Evolutionary conservation across 2,797 vertebrate genomes (phyloP).

Genomic region (Chaenodraco wilsoni): DNA sequence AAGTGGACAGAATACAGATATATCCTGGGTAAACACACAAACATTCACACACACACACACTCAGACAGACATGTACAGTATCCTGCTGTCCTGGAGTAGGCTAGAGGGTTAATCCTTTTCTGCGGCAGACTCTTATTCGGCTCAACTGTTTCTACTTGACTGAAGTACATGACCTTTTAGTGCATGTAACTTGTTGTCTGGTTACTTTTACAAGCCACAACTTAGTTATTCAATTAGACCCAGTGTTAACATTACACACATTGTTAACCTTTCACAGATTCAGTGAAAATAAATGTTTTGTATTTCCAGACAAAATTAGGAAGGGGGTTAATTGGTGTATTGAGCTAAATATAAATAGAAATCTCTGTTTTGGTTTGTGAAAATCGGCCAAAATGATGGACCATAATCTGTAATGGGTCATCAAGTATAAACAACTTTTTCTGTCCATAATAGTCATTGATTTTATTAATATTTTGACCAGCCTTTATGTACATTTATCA

Average conservation of each 20-base stretch:
- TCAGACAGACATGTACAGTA: constrained; percentile 21
- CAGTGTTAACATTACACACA: constrained; percentile 24
- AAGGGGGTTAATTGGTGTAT: no score
- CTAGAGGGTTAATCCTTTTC: constrained; percentile 44
- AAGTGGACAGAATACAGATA: constrained; percentile 68
- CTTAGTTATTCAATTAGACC: constrained; percentile 39
- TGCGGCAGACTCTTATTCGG: constrained; percentile 13
- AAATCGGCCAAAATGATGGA: no score
- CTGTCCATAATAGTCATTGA: no score
- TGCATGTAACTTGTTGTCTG: constrained; percentile 39
- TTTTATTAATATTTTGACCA: not conserved
- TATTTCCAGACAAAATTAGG: not conserved
- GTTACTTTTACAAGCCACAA: constrained; percentile 24
- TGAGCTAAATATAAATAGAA: no score
- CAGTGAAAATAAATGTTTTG: constrained; percentile 15
- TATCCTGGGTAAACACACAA: constrained; percentile 31
- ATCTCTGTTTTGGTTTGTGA: no score
- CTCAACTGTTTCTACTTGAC: constrained; percentile 29
- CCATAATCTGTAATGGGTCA: no score
- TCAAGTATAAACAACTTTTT: not conserved
- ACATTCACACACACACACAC: constrained; percentile 6
- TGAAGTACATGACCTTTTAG: constrained; percentile 62
- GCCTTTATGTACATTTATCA: not conserved
- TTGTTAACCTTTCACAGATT: constrained; percentile 21
- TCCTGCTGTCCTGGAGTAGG: constrained; percentile 33